A percentile compares a stretch with the other conserved stretches of the same genome.
phyloP scores from a whole-genome alignment of 1,140 invertebrate species.

The Drosophila bifasciata region DNA sequence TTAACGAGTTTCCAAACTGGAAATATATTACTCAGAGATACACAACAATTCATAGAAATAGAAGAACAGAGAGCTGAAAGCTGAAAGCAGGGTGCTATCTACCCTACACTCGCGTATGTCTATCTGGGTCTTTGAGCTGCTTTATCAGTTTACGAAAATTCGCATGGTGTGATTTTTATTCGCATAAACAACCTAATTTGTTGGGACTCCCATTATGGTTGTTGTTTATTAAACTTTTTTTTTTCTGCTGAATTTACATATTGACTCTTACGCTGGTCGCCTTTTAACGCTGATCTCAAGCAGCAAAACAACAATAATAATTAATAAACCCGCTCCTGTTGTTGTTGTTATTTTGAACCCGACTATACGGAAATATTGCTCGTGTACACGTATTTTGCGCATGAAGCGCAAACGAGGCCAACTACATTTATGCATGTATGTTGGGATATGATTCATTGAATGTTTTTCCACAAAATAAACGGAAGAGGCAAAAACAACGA shows the following conservation, averaged over 20 bases:
- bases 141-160: constrained; percentile 43
- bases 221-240: constrained; percentile 37
- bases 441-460: constrained; percentile 28
- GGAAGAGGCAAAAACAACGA: background rate
- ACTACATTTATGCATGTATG: constrained; percentile 15
- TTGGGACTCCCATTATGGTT: constrained; percentile 32
- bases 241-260: constrained; percentile 38
- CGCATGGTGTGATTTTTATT: constrained; percentile 53
- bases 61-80: background rate
- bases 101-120: background rate
- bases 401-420: constrained; percentile 52
- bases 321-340: constrained; percentile 29
- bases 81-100: background rate
- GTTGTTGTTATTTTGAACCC: constrained; percentile 13
- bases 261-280: constrained; percentile 31
- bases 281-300: constrained; percentile 25
- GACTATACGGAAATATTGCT: constrained; percentile 56
- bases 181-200: constrained; percentile 65
- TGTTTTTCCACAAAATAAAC: constrained; percentile 25
- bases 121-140: constrained; percentile 1
- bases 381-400: constrained; percentile 26
- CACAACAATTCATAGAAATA: too few relatives aligned
- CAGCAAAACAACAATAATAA: constrained; percentile 21
- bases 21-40: background rate
- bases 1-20: background rate